Evolutionary conservation across 2,113 vertebrate species (phyloP).

Genomic region (Pleuronectes platessa): DNA sequence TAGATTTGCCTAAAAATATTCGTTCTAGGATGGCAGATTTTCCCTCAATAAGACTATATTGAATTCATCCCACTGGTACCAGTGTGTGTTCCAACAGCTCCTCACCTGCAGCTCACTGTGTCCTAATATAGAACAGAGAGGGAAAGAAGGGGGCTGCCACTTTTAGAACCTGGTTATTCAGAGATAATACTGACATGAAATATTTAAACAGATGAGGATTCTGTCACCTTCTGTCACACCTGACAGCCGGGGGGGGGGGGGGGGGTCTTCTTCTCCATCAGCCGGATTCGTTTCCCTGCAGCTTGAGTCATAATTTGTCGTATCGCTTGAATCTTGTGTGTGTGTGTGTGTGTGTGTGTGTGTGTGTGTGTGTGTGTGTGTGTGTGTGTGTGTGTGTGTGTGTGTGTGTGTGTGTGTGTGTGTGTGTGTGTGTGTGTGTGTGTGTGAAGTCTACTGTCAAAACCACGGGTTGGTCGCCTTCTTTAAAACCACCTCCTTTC

Average conservation of each 20-base stretch:
- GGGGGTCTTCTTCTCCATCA: neutral
- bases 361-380: neutral
- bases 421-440: neutral
- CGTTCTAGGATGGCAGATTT: neutral
- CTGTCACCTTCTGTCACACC: slow-evolving; percentile 9
- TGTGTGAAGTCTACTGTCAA: neutral
- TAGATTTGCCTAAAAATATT: too few relatives aligned
- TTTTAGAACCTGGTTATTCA: slow-evolving; percentile 60
- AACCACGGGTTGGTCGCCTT: neutral
- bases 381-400: neutral
- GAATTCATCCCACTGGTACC: neutral
- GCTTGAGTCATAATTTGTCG: neutral
- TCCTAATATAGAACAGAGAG: slow-evolving; percentile 23
- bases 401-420: neutral
- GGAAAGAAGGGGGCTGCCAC: slow-evolving; percentile 17
- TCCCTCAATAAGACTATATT: too few relatives aligned
- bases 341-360: neutral
- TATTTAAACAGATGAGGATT: slow-evolving; percentile 56
- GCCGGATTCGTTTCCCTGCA: neutral
- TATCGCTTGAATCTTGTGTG: neutral
- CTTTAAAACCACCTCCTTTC: neutral
- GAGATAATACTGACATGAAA: slow-evolving; percentile 57
- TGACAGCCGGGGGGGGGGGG: neutral
- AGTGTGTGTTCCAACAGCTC: neutral
- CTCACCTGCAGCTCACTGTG: neutral